Evolutionary conservation across 2,888 invertebrate genomes (phyloP).

Genomic region (Xanthia togata): DNA sequence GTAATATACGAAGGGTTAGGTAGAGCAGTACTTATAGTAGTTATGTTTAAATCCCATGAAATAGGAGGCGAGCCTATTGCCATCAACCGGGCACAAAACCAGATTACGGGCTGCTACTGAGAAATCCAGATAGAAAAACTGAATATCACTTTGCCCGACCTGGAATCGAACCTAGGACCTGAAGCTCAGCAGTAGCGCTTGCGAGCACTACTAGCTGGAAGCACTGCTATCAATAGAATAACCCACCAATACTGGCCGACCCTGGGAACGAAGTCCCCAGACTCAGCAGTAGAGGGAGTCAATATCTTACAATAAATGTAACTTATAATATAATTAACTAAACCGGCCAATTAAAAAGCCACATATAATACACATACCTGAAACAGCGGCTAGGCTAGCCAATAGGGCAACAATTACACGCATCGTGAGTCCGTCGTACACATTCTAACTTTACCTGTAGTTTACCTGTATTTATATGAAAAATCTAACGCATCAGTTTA

Average conservation of each 20-base stretch:
- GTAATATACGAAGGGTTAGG: background rate
- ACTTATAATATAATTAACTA: background rate
- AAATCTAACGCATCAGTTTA: slow-evolving; percentile 14
- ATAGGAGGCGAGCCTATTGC: background rate
- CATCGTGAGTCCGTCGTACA: slow-evolving; percentile 48
- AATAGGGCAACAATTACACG: slow-evolving; percentile 55
- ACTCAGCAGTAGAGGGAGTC: background rate
- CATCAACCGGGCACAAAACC: background rate
- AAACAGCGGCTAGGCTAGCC: slow-evolving; percentile 60
- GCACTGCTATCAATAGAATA: background rate
- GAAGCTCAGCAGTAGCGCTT: background rate
- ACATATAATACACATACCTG: slow-evolving; percentile 58
- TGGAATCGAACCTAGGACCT: background rate
- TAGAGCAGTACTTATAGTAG: background rate
- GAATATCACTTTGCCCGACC: background rate
- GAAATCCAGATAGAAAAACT: background rate
- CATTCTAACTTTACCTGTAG: slow-evolving; percentile 4
- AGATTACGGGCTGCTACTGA: background rate
- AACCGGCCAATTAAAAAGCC: background rate
- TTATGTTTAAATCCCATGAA: background rate
- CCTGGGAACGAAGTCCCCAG: background rate
- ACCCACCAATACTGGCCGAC: background rate
- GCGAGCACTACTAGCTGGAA: background rate
- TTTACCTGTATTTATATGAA: slow-evolving; percentile 50
- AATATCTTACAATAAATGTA: background rate